Percentiles rank a stretch among this genome's conserved stretches.
Conservation (phyloP, 2,113 vertebrate species). For the Oophaga pumilio region DNA sequence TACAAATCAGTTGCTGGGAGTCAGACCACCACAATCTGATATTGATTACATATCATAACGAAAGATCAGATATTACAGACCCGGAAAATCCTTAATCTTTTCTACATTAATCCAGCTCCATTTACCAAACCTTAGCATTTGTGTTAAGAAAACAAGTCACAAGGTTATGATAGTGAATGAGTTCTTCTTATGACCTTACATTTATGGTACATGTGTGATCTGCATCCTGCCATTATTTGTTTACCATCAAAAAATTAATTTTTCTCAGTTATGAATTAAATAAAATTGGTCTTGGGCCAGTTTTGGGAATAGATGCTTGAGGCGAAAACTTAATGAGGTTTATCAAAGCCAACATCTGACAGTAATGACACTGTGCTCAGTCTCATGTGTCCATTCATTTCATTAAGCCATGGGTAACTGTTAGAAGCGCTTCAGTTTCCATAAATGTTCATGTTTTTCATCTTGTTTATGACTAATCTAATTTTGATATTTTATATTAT, state of each 20-base stretch:
- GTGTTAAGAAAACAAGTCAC: neutral
- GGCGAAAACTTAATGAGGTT: constrained; percentile 41
- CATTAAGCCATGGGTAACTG: constrained; percentile 1
- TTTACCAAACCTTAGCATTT: too few relatives aligned
- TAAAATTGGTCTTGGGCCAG: constrained; percentile 21
- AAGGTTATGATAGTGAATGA: neutral
- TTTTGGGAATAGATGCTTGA: constrained; percentile 27
- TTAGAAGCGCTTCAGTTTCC: neutral
- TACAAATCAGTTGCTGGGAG: too few relatives aligned
- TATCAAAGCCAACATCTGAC: constrained; percentile 36
- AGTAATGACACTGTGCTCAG: constrained; percentile 21
- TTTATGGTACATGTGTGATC: neutral
- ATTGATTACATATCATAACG: too few relatives aligned
- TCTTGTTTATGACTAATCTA: neutral
- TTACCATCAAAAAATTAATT: constrained; percentile 7
- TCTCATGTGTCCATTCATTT: constrained; percentile 22
- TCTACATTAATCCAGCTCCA: too few relatives aligned
- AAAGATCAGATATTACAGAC: too few relatives aligned
- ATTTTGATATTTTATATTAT: neutral
- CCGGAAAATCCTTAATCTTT: too few relatives aligned
- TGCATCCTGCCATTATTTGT: neutral
- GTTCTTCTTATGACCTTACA: neutral
- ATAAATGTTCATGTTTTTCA: constrained; percentile 15
- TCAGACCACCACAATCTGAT: too few relatives aligned
- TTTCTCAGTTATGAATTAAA: neutral